phyloP scores from a whole-genome alignment of 2,888 invertebrate genomes.

The Muscina levida region DNA sequence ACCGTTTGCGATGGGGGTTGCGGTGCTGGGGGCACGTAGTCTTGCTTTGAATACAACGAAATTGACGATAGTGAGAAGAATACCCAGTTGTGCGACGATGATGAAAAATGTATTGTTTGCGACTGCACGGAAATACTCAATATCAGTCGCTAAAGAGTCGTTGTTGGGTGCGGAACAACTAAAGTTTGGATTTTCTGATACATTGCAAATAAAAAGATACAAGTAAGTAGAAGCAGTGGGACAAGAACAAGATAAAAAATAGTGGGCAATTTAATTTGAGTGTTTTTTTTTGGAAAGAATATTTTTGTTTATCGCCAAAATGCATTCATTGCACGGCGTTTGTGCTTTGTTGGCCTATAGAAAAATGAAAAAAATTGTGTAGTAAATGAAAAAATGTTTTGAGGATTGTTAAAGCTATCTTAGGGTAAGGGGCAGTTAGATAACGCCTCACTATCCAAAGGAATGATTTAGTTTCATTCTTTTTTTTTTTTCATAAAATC shows the following conservation, averaged over 20 bases:
- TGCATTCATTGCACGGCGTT: background rate
- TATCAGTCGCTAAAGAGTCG: constrained; percentile 67
- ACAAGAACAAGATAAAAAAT: constrained; percentile 25
- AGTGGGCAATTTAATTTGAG: constrained; percentile 25
- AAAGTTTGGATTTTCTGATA: constrained; percentile 56
- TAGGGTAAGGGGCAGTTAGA: background rate
- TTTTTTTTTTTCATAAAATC: no score
- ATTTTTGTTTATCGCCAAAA: constrained; percentile 20
- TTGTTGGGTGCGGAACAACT: constrained; percentile 63
- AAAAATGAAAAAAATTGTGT: background rate
- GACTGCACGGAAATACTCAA: constrained; percentile 57
- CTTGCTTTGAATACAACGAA: constrained; percentile 12
- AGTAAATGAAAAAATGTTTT: background rate
- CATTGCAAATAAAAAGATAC: constrained; percentile 66
- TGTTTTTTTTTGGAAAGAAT: constrained; percentile 31
- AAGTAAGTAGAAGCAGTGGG: constrained; percentile 65
- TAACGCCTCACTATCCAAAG: background rate
- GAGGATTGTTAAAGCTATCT: constrained; percentile 3
- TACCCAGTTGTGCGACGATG: constrained; percentile 18
- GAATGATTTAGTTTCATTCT: no score
- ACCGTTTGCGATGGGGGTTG: background rate
- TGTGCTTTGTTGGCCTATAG: background rate
- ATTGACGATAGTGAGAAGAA: constrained; percentile 21
- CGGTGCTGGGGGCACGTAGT: constrained; percentile 7
- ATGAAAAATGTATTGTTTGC: constrained; percentile 52